Evolutionary conservation across 2,113 vertebrate species (phyloP).

Genomic region (Platichthys flesus): DNA sequence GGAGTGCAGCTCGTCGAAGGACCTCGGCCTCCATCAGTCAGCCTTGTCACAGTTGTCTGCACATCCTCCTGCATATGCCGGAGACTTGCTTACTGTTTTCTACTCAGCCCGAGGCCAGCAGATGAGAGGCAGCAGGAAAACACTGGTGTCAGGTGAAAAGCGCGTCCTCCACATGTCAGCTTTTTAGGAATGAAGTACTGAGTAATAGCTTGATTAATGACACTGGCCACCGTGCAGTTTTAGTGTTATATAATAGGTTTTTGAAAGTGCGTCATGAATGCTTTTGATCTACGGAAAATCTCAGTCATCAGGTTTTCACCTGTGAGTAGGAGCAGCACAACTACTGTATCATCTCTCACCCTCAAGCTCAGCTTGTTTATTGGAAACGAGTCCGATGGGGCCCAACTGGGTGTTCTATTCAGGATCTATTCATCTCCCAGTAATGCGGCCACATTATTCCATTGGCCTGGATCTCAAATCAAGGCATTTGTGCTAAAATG

Average conservation of each 20-base stretch:
- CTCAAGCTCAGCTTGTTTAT: slow-evolving; percentile 13
- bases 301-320: slow-evolving; percentile 21
- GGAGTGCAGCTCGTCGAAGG: slow-evolving; percentile 47
- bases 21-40: slow-evolving; percentile 49
- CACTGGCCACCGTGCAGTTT: slow-evolving; percentile 34
- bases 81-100: slow-evolving; percentile 24
- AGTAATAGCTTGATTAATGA: slow-evolving; percentile 47
- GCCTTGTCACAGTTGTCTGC: slow-evolving; percentile 39
- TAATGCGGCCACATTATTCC: slow-evolving; percentile 23
- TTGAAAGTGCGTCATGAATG: slow-evolving; percentile 39
- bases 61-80: slow-evolving; percentile 33
- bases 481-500: slow-evolving; percentile 38
- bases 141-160: slow-evolving; percentile 49
- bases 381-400: slow-evolving; percentile 8
- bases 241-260: slow-evolving; percentile 42
- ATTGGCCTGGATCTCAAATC: slow-evolving; percentile 47
- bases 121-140: slow-evolving; percentile 50
- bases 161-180: slow-evolving; percentile 42
- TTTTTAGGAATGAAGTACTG: slow-evolving; percentile 32
- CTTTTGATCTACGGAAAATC: slow-evolving; percentile 30
- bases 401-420: slow-evolving; percentile 33
- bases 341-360: not conserved
- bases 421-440: slow-evolving; percentile 36
- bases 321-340: slow-evolving; percentile 5
- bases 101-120: slow-evolving; percentile 28